phyloP scores from a whole-genome alignment of 2,888 invertebrate genomes.

The Macaria notata region DNA sequence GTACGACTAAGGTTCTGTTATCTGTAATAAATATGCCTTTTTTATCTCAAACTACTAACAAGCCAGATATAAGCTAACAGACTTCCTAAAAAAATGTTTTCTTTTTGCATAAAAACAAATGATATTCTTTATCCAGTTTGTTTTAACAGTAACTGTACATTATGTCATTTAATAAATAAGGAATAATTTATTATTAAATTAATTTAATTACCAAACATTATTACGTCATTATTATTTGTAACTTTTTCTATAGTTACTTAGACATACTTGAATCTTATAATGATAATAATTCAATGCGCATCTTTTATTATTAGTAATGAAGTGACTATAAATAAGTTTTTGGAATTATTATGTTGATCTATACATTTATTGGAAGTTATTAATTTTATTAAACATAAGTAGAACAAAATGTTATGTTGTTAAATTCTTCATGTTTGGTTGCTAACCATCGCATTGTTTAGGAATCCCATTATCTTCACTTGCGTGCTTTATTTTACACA shows the following conservation, averaged over 20 bases:
- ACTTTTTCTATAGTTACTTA: slow-evolving; percentile 16
- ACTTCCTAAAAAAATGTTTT: too few relatives aligned
- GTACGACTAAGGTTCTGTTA: too few relatives aligned
- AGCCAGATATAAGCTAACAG: too few relatives aligned
- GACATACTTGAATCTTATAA: slow-evolving; percentile 6
- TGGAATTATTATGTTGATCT: slow-evolving; percentile 6
- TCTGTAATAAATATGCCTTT: too few relatives aligned
- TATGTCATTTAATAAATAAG: slow-evolving; percentile 16
- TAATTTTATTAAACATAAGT: neutral
- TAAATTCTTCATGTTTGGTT: slow-evolving; percentile 2
- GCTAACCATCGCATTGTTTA: too few relatives aligned
- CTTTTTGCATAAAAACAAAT: too few relatives aligned
- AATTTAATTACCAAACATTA: slow-evolving; percentile 24
- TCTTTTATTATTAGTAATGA: slow-evolving; percentile 8
- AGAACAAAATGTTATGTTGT: slow-evolving; percentile 1
- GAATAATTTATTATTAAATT: slow-evolving; percentile 3
- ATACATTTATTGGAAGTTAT: slow-evolving; percentile 14
- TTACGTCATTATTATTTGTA: slow-evolving; percentile 33
- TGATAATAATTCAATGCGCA: slow-evolving; percentile 14
- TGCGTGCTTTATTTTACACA: too few relatives aligned
- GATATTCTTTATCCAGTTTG: too few relatives aligned
- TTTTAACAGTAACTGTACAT: slow-evolving; percentile 18
- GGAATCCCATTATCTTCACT: too few relatives aligned
- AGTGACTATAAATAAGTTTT: slow-evolving; percentile 1
- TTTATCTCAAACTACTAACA: too few relatives aligned